phyloP scores from a whole-genome alignment of 1,140 invertebrate genomes.

The Drosophila ironensis region DNA sequence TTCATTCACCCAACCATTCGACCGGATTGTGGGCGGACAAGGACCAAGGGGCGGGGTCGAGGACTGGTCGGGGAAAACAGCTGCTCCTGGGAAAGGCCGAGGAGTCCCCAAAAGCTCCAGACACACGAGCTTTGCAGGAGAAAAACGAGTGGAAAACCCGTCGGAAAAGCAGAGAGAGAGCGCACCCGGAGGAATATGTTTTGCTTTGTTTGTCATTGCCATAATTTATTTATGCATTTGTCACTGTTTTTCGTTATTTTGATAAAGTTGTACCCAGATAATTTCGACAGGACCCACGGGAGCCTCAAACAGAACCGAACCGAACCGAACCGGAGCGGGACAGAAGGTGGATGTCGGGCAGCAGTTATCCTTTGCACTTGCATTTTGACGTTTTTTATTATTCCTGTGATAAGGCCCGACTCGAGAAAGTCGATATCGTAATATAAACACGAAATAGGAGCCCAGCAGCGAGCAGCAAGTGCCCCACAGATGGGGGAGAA shows the following conservation, averaged over 20 bases:
- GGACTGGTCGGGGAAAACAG: conserved; percentile 40
- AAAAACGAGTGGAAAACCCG: conserved; percentile 16
- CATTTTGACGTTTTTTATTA: conserved; percentile 3
- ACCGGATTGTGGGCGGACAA: conserved; percentile 7
- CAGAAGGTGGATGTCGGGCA: background rate
- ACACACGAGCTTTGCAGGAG: conserved; percentile 49
- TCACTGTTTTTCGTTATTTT: conserved; percentile 58
- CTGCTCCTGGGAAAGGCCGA: conserved; percentile 53
- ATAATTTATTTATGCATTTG: conserved; percentile 78
- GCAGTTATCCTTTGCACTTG: background rate
- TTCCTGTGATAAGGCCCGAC: conserved; percentile 49
- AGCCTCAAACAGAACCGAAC: conserved; percentile 2
- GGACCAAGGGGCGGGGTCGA: background rate
- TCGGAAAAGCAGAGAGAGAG: background rate
- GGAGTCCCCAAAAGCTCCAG: conserved; percentile 42
- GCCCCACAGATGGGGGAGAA: conserved; percentile 21
- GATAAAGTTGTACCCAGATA: conserved; percentile 75
- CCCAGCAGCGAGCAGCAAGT: conserved; percentile 49
- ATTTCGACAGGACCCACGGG: conserved; percentile 57
- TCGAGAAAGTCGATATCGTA: conserved; percentile 75
- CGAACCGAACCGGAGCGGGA: too few relatives aligned
- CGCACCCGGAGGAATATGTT: conserved; percentile 36
- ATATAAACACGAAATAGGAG: conserved; percentile 78
- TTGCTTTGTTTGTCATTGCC: conserved; percentile 29
- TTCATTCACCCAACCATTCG: conserved; percentile 70